Percentiles rank a stretch among this genome's conserved stretches.
These are phyloP conservation scores for Thunnus thynnus DNA, from an alignment of 2,113 vertebrate genomes.

Conservation along the genomic window DNA sequence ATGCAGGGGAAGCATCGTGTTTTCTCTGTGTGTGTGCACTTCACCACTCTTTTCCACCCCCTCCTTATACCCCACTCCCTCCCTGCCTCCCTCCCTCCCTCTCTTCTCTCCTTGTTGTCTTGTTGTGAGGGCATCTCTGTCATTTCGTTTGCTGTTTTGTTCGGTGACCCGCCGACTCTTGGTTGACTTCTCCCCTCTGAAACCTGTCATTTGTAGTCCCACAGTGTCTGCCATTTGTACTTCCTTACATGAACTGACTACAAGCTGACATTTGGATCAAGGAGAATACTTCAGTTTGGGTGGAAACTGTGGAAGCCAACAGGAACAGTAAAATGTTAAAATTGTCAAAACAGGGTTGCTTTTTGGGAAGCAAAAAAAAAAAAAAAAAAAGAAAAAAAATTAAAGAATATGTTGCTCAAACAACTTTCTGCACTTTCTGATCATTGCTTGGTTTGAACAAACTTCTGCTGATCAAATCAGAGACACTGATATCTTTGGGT, in stretches of 20 bases:
- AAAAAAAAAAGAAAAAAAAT: background rate
- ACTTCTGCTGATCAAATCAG: constrained; percentile 33
- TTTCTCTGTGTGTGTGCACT: constrained; percentile 61
- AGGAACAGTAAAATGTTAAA: constrained; percentile 1
- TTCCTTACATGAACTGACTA: constrained; percentile 40
- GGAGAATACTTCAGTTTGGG: constrained; percentile 7
- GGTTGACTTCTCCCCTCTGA: constrained; percentile 50
- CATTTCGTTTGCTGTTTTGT: constrained; percentile 64
- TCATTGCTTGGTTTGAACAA: background rate
- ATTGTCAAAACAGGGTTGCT: background rate
- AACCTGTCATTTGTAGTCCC: constrained; percentile 54
- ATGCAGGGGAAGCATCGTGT: constrained; percentile 67
- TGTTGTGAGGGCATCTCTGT: constrained; percentile 60
- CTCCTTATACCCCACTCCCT: background rate
- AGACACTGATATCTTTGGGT: constrained; percentile 16
- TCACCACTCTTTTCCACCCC: constrained; percentile 1
- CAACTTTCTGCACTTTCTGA: background rate
- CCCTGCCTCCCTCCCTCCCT: background rate
- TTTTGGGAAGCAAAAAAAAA: constrained; percentile 2
- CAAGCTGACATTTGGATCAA: constrained; percentile 61
- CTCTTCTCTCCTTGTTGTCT: constrained; percentile 31
- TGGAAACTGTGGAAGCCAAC: constrained; percentile 28
- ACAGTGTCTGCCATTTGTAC: constrained; percentile 49
- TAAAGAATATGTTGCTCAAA: background rate
- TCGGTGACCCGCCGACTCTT: constrained; percentile 41